A percentile compares a stretch with the other conserved stretches of the same genome.
phyloP scores from a whole-genome alignment of 2,888 invertebrate genomes.

The Metacarcinus magister region DNA sequence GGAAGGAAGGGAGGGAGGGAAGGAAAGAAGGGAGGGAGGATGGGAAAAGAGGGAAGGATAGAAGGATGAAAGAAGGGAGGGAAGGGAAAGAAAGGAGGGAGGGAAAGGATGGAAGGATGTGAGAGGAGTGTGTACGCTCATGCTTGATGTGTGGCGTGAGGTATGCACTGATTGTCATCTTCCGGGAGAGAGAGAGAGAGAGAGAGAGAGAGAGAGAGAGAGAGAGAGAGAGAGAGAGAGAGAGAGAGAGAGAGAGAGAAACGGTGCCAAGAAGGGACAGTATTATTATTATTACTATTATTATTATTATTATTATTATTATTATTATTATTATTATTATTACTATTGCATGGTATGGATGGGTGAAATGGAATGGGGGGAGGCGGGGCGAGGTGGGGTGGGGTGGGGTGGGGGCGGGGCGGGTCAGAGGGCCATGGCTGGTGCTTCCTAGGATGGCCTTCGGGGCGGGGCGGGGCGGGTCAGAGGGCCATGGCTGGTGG shows the following conservation, averaged over 20 bases:
- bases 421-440: too few relatives aligned
- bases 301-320: too few relatives aligned
- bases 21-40: background rate
- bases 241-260: background rate
- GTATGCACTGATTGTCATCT: conserved; percentile 26
- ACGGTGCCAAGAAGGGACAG: background rate
- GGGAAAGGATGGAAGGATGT: background rate
- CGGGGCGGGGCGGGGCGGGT: background rate
- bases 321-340: too few relatives aligned
- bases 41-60: too few relatives aligned
- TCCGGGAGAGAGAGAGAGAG: background rate
- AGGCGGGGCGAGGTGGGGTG: too few relatives aligned
- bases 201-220: background rate
- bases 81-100: background rate
- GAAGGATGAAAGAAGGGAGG: background rate
- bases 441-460: too few relatives aligned
- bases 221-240: background rate
- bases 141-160: background rate
- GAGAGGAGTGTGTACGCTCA: background rate
- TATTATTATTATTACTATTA: too few relatives aligned
- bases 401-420: too few relatives aligned
- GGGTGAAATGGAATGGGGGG: too few relatives aligned
- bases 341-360: too few relatives aligned
- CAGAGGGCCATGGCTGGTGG: background rate
- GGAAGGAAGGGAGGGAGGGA: background rate